phyloP scores from a whole-genome alignment of 1,140 invertebrate species.

The Heterodera schachtii region DNA sequence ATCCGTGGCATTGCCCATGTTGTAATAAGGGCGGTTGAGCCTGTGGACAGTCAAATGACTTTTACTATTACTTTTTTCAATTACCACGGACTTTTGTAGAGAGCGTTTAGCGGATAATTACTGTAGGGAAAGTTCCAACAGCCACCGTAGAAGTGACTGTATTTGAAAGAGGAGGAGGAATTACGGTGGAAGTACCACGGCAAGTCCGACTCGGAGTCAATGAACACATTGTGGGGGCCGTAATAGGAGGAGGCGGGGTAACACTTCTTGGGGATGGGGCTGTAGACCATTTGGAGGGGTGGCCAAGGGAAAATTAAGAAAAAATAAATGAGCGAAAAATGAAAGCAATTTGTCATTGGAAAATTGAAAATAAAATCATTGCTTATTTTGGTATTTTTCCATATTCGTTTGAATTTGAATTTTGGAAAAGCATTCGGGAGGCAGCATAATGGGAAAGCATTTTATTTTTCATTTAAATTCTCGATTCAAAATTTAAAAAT shows the following conservation, averaged over 20 bases:
- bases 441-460: too few relatives aligned
- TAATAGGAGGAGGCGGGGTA: not conserved
- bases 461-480: too few relatives aligned
- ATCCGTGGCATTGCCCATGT: not conserved
- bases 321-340: too few relatives aligned
- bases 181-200: constrained; percentile 15
- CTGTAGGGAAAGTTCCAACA: constrained; percentile 21
- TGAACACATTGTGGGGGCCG: not conserved
- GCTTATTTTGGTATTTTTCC: too few relatives aligned
- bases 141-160: constrained; percentile 26
- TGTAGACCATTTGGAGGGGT: not conserved
- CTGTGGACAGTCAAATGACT: not conserved
- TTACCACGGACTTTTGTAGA: constrained; percentile 30
- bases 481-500: too few relatives aligned
- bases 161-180: constrained; percentile 15
- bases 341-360: too few relatives aligned
- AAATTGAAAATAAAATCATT: too few relatives aligned
- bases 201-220: not conserved
- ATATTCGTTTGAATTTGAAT: too few relatives aligned
- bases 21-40: constrained; percentile 17
- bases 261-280: not conserved
- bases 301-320: too few relatives aligned
- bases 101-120: constrained; percentile 17
- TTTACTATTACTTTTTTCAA: not conserved
- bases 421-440: too few relatives aligned